phyloP scores from a whole-genome alignment of 2,888 invertebrate genomes.

The Chesias legatella region DNA sequence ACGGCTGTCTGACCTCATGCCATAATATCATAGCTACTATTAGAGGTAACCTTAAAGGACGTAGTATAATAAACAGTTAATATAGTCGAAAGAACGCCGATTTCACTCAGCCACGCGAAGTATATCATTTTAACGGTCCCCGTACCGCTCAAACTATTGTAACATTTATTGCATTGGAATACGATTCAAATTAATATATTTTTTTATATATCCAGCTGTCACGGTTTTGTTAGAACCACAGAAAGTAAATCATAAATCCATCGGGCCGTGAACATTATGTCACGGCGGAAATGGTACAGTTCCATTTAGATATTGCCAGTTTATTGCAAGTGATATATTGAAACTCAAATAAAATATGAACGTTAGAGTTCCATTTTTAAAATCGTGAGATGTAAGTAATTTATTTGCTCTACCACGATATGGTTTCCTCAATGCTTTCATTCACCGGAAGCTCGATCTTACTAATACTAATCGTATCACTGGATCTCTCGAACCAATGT shows the following conservation, averaged over 20 bases:
- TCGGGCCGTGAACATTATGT: conserved; percentile 47
- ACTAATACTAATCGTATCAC: too few species aligned
- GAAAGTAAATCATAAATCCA: conserved; percentile 58
- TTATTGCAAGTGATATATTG: too few species aligned
- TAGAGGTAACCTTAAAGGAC: not conserved
- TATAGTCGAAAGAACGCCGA: conserved; percentile 39
- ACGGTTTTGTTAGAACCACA: conserved; percentile 52
- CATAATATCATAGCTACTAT: not conserved
- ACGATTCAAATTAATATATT: conserved; percentile 19
- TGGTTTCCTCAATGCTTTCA: too few species aligned
- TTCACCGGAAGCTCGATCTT: too few species aligned
- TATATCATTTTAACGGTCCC: conserved; percentile 51
- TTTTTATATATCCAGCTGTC: conserved; percentile 25
- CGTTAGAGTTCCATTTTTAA: too few species aligned
- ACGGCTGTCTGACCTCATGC: conserved; percentile 12
- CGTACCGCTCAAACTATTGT: conserved; percentile 23
- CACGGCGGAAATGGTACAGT: conserved; percentile 41
- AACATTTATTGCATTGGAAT: conserved; percentile 19
- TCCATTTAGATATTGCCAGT: conserved; percentile 18
- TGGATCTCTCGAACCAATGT: too few species aligned
- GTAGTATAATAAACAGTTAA: conserved; percentile 5
- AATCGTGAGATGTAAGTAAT: too few species aligned
- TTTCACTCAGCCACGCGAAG: conserved; percentile 59
- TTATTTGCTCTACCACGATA: too few species aligned
- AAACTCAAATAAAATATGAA: too few species aligned